A percentile compares a stretch with the other conserved stretches of the same genome.
Evolutionary conservation across 1,140 invertebrate species (phyloP).

Genomic region (Zaprionus ornatus): DNA sequence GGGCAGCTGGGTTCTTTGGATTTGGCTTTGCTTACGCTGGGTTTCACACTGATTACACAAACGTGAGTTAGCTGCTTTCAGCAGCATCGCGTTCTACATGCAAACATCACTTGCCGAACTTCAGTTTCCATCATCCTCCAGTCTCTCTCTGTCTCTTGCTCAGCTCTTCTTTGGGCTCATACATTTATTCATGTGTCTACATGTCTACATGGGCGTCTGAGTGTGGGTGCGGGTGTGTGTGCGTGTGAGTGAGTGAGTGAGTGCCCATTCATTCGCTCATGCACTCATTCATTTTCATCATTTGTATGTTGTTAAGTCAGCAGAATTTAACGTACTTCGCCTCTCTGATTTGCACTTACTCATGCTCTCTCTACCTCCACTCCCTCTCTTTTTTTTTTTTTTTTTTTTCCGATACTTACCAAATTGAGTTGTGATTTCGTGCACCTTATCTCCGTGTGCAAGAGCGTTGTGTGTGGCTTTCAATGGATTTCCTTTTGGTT

Average conservation of each 20-base stretch:
- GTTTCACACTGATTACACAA: constrained; percentile 81
- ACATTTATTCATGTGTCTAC: constrained; percentile 68
- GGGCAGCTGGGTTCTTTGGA: constrained; percentile 22
- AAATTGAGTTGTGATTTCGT: constrained; percentile 63
- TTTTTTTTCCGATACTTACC: constrained; percentile 27
- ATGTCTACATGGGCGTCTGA: neutral
- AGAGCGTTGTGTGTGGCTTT: constrained; percentile 9
- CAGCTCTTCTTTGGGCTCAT: constrained; percentile 40
- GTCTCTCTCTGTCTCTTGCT: neutral
- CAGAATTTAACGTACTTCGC: constrained; percentile 73
- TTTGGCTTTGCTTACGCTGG: constrained; percentile 51
- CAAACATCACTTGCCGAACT: constrained; percentile 59
- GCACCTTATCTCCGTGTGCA: constrained; percentile 39
- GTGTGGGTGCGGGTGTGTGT: neutral
- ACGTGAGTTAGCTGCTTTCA: constrained; percentile 79
- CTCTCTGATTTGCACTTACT: constrained; percentile 70
- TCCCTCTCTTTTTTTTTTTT: constrained; percentile 1
- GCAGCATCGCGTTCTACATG: constrained; percentile 77
- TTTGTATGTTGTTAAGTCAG: constrained; percentile 81
- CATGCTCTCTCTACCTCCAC: constrained; percentile 5
- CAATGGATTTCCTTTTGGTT: constrained; percentile 40
- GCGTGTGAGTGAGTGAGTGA: constrained; percentile 3
- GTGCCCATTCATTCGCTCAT: constrained; percentile 62
- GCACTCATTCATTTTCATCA: constrained; percentile 81
- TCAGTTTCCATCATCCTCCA: neutral